Conservation (phyloP, 2,797 vertebrate genomes). For the Momotus momota region DNA sequence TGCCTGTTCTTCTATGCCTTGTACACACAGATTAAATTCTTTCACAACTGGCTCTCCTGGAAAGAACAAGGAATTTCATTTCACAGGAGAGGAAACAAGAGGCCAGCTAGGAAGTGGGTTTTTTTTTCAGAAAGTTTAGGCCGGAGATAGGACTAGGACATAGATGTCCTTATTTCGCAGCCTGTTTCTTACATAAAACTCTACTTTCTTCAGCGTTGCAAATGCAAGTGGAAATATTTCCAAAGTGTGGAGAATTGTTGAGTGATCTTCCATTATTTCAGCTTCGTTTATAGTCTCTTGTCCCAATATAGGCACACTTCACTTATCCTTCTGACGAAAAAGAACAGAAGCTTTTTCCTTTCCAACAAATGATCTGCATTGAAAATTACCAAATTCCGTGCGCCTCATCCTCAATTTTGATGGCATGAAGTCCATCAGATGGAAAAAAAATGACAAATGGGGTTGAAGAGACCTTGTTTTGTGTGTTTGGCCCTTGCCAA, state of each 20-base stretch:
- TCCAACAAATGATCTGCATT: slow-evolving; percentile 5
- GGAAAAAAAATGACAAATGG: not conserved
- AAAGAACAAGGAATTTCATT: not conserved
- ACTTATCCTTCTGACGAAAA: slow-evolving; percentile 52
- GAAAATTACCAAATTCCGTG: not conserved
- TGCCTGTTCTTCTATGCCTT: not conserved
- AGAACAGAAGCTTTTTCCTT: slow-evolving; percentile 24
- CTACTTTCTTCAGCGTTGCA: slow-evolving; percentile 32
- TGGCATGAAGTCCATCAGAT: not conserved
- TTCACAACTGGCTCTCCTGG: not conserved
- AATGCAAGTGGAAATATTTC: slow-evolving; percentile 58
- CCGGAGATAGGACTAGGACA: not conserved
- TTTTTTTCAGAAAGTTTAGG: not conserved
- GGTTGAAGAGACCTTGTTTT: not conserved
- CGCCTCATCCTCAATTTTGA: not conserved
- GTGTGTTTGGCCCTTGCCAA: not conserved
- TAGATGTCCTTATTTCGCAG: slow-evolving; percentile 1
- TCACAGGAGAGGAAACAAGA: not conserved
- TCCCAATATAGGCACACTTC: slow-evolving; percentile 15
- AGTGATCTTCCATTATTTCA: slow-evolving; percentile 66
- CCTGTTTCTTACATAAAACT: slow-evolving; percentile 43
- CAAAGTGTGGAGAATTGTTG: slow-evolving; percentile 56
- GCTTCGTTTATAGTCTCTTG: slow-evolving; percentile 39
- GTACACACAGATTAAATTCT: not conserved
- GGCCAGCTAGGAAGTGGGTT: accelerated